Evolutionary conservation across 2,888 invertebrate species (phyloP).

Genomic region (Julus scandinavius): DNA sequence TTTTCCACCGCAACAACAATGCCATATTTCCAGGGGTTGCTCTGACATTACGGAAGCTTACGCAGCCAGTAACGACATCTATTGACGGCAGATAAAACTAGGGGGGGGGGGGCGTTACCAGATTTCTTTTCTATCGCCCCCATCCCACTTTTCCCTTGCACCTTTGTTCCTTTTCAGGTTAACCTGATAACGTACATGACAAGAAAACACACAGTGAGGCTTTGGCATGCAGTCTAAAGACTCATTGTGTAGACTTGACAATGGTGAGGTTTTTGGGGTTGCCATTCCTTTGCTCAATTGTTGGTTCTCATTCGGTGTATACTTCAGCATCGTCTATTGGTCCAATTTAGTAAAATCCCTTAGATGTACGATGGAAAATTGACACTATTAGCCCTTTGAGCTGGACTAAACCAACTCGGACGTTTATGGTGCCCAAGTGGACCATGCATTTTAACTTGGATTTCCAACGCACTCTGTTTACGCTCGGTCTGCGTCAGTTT

Average conservation of each 20-base stretch:
- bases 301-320: not conserved
- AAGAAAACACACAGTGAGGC: not conserved
- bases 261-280: conserved; percentile 9
- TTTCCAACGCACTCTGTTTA: not conserved
- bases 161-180: conserved; percentile 11
- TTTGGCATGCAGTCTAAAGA: not conserved
- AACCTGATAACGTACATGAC: not conserved
- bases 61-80: too few relatives aligned
- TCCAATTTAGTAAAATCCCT: not conserved
- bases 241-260: conserved; percentile 7
- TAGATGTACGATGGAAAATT: not conserved
- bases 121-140: not conserved
- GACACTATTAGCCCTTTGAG: not conserved
- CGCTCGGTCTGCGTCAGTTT: not conserved
- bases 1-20: too few relatives aligned
- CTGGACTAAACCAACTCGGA: not conserved
- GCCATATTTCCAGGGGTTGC: too few relatives aligned
- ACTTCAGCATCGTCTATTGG: not conserved
- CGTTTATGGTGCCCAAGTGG: conserved; percentile 15
- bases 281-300: not conserved
- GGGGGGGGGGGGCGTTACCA: too few relatives aligned
- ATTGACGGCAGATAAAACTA: too few relatives aligned
- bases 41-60: too few relatives aligned
- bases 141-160: not conserved
- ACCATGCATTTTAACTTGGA: conserved; percentile 29